phyloP scores from a whole-genome alignment of 2,113 vertebrate species.

The Daubentonia madagascariensis region DNA sequence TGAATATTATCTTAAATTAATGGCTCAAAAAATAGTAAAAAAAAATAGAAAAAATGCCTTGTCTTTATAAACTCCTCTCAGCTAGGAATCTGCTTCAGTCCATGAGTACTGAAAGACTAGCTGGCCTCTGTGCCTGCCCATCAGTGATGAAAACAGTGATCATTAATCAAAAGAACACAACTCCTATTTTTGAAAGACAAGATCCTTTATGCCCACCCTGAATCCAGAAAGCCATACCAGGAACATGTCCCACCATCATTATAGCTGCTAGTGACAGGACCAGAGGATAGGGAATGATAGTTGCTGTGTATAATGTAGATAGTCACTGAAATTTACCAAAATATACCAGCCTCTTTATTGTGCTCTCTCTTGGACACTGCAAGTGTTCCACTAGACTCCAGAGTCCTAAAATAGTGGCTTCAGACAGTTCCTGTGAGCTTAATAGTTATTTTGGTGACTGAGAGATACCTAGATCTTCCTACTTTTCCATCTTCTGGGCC shows the following conservation, averaged over 20 bases:
- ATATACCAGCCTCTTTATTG: neutral
- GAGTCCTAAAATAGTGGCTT: neutral
- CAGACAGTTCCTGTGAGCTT: neutral
- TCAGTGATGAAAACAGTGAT: neutral
- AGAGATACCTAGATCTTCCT: neutral
- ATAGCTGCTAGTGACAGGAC: neutral
- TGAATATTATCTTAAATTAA: neutral
- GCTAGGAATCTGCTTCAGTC: neutral
- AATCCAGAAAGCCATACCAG: neutral
- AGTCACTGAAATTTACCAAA: neutral
- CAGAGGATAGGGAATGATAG: rapidly evolving
- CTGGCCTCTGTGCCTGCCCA: neutral
- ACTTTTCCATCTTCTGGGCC: neutral
- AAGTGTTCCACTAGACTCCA: neutral
- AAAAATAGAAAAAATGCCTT: neutral
- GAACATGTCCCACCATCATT: neutral
- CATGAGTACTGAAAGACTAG: neutral
- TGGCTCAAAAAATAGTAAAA: neutral
- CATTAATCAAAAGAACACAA: neutral
- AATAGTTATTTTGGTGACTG: neutral
- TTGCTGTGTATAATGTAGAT: neutral
- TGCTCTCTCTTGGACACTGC: neutral
- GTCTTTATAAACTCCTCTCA: neutral
- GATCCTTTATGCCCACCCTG: neutral
- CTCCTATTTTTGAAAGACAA: neutral